Percentiles rank a stretch among this genome's conserved stretches.
phyloP scores from a whole-genome alignment of 2,888 invertebrate genomes.

The Ectropis crepuscularia region DNA sequence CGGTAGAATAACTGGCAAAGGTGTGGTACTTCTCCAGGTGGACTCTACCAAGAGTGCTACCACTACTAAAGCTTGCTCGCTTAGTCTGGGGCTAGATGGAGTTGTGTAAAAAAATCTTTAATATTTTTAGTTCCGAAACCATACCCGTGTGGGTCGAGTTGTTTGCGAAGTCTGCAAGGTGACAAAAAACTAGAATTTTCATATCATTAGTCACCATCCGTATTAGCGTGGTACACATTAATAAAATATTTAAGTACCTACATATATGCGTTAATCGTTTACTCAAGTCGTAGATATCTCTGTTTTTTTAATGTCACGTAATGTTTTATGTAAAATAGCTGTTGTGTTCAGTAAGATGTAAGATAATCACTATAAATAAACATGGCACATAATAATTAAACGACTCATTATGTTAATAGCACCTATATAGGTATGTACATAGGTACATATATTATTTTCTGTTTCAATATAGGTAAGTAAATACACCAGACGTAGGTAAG shows the following conservation, averaged over 20 bases:
- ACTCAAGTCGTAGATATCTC: conserved; percentile 9
- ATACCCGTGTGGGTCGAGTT: conserved; percentile 10
- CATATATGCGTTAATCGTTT: conserved; percentile 8
- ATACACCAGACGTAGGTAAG: no score
- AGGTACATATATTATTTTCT: no score
- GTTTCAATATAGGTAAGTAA: no score
- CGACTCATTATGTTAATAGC: background rate
- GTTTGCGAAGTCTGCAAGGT: conserved; percentile 9
- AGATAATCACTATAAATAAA: background rate
- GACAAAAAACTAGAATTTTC: conserved; percentile 20
- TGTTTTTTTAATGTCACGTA: conserved; percentile 12
- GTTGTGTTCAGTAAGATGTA: background rate
- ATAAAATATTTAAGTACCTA: conserved; percentile 36
- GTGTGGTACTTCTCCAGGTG: no score
- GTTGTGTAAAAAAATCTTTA: background rate
- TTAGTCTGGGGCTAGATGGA: no score
- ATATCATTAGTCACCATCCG: conserved; percentile 17
- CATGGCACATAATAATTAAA: background rate
- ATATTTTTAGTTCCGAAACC: background rate
- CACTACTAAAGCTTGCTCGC: no score
- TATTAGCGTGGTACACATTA: conserved; percentile 19
- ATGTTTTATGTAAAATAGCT: conserved; percentile 6
- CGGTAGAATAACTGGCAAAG: no score
- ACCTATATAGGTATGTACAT: no score
- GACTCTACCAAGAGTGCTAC: no score